Conservation (phyloP, 2,797 vertebrate genomes). For the Spondyliosoma cantharus region DNA sequence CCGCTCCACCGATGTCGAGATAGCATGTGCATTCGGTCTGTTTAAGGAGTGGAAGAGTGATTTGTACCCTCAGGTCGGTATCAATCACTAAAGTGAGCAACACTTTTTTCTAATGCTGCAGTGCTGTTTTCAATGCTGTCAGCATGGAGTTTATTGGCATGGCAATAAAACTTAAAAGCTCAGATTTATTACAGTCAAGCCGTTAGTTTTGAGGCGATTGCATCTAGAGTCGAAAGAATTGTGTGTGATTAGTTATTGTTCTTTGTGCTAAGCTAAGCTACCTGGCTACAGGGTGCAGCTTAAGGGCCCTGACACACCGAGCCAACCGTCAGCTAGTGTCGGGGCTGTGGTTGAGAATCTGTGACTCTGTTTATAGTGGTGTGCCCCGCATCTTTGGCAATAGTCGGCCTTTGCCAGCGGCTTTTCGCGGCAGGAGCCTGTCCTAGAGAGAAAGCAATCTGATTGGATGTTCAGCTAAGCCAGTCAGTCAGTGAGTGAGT, state of each 20-base stretch:
- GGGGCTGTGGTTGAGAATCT: too few species aligned
- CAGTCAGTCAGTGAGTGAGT: too few species aligned
- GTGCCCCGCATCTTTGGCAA: too few species aligned
- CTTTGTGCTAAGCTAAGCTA: constrained; percentile 3
- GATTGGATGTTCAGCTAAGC: too few species aligned
- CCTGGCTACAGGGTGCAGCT: not conserved
- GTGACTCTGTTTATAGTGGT: too few species aligned
- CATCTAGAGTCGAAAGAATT: not conserved
- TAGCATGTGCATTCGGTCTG: constrained; percentile 42
- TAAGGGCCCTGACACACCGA: not conserved
- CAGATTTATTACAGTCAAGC: constrained; percentile 1
- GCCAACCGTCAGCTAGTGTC: too few species aligned
- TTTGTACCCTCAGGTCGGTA: constrained; percentile 47
- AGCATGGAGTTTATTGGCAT: constrained; percentile 25
- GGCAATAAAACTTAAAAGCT: constrained; percentile 4
- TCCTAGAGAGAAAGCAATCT: too few species aligned
- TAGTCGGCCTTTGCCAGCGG: too few species aligned
- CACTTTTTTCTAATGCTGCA: constrained; percentile 18
- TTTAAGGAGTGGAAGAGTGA: constrained; percentile 43
- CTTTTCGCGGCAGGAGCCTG: too few species aligned
- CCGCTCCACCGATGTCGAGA: constrained; percentile 55
- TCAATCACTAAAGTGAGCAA: constrained; percentile 40
- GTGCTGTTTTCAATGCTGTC: constrained; percentile 36
- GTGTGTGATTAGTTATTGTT: not conserved
- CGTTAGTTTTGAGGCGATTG: not conserved